Evolutionary conservation across 2,888 invertebrate genomes (phyloP), one percentile per base, ranked within the genome.

Genomic region (Lymantria monacha): DNA sequence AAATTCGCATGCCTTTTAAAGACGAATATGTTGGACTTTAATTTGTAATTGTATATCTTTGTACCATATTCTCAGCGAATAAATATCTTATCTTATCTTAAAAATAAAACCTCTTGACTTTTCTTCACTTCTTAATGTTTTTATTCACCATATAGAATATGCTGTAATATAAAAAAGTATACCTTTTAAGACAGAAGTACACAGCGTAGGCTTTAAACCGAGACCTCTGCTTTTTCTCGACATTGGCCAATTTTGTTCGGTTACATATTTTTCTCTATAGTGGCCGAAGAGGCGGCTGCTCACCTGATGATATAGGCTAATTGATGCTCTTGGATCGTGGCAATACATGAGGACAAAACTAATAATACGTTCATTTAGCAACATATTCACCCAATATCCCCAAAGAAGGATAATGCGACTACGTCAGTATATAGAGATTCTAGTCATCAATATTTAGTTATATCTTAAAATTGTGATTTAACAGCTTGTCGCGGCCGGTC

Each of bases 401-500:
- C n/a, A n/a, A n/a, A n/a, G n/a, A n/a, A n/a, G n/a, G n/a, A n/a
- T n/a, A n/a, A n/a, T n/a, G n/a, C n/a, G n/a, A n/a, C n/a, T n/a
- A n/a, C n/a, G n/a, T 36, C n/a, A 11, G 36, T 7, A 41, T 11
- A n/a, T 10, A 30, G 30, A 31, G n/a, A 31, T 13, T 2, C 11
- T 11, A 11, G 10, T n/a, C 30, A 10, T 38, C n/a, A 11, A 3
- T 22, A 22, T 41, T 1, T 46, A 3, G n/a, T 12, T 36, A 36
- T n/a, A 11, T n/a, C 11, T 2, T 36, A 2, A 12, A 8, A 7
- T 0, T 48, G 3, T n/a, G 10, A 11, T 3, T 36, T 36, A n/a
- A 22, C 94, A 97, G 88, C 91, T 97, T 31, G 67, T 92, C 0
- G 94, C 95, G 0, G 97, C 97, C 0, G 91, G 85, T 42, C 85